Percentiles rank a stretch among this genome's conserved stretches.
phyloP scores from a whole-genome alignment of 2,797 vertebrate species.

The Lates japonicus region DNA sequence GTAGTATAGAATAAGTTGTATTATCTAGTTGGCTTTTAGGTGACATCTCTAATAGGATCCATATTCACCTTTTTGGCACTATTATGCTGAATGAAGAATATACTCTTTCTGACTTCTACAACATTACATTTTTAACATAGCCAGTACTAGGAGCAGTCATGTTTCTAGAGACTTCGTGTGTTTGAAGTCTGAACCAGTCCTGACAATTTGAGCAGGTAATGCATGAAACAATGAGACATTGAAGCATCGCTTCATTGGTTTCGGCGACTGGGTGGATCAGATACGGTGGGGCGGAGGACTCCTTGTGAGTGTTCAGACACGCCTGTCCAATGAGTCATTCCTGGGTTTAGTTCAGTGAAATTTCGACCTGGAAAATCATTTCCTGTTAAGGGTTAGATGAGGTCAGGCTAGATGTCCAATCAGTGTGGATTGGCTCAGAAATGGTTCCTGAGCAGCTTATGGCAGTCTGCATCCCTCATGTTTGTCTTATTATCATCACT shows the following conservation, averaged over 20 bases:
- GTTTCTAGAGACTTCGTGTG: conserved; percentile 7
- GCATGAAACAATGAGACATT: conserved; percentile 52
- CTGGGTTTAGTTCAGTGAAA: conserved; percentile 54
- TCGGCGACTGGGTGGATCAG: conserved; percentile 43
- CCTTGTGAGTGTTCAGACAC: conserved; percentile 32
- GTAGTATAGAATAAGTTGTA: background rate
- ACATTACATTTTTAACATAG: background rate
- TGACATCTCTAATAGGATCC: background rate
- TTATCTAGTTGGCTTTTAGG: background rate
- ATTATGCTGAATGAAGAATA: background rate
- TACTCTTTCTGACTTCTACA: background rate
- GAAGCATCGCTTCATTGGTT: conserved; percentile 31
- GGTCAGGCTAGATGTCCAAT: conserved; percentile 61
- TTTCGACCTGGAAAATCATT: conserved; percentile 76
- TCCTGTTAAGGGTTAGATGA: conserved; percentile 64
- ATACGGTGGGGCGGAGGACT: conserved; percentile 9
- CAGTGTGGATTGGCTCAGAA: conserved; percentile 57
- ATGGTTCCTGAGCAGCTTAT: conserved; percentile 39
- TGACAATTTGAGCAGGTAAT: conserved; percentile 50
- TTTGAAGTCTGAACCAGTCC: conserved; percentile 11
- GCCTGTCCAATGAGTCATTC: conserved; percentile 51
- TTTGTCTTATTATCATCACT: conserved; percentile 20
- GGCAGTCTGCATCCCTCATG: conserved; percentile 31
- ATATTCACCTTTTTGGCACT: background rate
- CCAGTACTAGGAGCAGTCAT: background rate